Evolutionary conservation across 1,140 invertebrate species (phyloP), one percentile per base, ranked within the genome.

Genomic region (Macrotrachela quadricornifera): DNA sequence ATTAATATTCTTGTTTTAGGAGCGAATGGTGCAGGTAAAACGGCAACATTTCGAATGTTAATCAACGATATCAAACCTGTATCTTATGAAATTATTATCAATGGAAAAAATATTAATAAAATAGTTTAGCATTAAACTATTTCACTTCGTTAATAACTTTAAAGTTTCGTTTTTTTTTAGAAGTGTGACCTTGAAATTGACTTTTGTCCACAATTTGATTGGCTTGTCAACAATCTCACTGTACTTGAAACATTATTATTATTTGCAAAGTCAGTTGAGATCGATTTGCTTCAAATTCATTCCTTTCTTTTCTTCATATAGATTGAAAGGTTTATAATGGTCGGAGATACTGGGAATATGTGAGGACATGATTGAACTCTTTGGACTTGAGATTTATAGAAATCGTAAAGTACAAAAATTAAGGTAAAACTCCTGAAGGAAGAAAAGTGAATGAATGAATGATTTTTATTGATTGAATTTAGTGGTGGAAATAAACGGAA

Each of bases 401-500:
- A n/a, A 18, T n/a, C 2, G 42, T 4, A n/a, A 15, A n/a, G 17
- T 18, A 18, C 42, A 44, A 18, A 44, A 44, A n/a, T 9, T 44
- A 2, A 44, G 42, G 42, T 44, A 9, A 44, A 6, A n/a, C 9
- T 44, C 9, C n/a, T n/a, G n/a, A 44, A 44, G 1, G 10, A 41
- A 36, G 46, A 15, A 44, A 53, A 42, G 46, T 46, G 18, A 42
- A n/a, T 16, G 46, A 53, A 37, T 40, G 46, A 43, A 15, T 18
- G 18, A 44, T 53, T 41, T 41, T 6, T 41, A 41, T 21, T 47
- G 8, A 37, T 39, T 11, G 13, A 16, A 12, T 37, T 43, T 46
- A 90, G 84, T 30, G 59, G 59, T 12, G 91, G 90, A 0, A 96
- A 92, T 59, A 92, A 90, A 64, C 75, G 90, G 43, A 92, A 95